These are phyloP conservation scores for Heliconius himera DNA, from an alignment of 1,140 invertebrate genomes.

Conservation along the genomic window DNA sequence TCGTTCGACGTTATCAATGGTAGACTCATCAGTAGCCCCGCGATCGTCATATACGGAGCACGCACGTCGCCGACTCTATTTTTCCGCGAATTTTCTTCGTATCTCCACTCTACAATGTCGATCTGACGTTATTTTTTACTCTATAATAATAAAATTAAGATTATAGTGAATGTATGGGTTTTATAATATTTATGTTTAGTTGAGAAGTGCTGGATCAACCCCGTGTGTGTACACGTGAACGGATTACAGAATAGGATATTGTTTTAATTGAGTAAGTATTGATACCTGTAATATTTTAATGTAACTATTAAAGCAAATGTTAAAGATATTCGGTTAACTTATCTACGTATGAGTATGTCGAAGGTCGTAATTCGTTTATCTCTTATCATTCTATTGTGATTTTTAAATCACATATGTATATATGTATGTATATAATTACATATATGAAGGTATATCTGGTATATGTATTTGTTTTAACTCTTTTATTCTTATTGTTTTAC, in stretches of 20 bases:
- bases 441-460: not conserved
- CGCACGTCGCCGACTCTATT: conserved; percentile 42
- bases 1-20: conserved; percentile 66
- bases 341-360: conserved; percentile 39
- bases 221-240: conserved; percentile 62
- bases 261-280: conserved; percentile 65
- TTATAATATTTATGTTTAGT: conserved; percentile 39
- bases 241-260: conserved; percentile 63
- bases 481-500: not conserved
- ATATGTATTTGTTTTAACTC: not conserved
- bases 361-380: conserved; percentile 63
- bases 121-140: not conserved
- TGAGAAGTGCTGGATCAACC: conserved; percentile 53
- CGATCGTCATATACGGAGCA: conserved; percentile 55
- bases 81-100: conserved; percentile 58
- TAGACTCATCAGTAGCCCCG: conserved; percentile 60
- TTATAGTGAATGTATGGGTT: not conserved
- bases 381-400: conserved; percentile 52
- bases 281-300: conserved; percentile 20
- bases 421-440: too few relatives aligned
- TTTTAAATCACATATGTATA: conserved; percentile 11
- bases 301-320: not conserved
- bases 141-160: not conserved
- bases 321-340: conserved; percentile 36
- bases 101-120: not conserved